Evolutionary conservation across 1,140 invertebrate genomes (phyloP).

Genomic region (Cyphomyrmex costatus): DNA sequence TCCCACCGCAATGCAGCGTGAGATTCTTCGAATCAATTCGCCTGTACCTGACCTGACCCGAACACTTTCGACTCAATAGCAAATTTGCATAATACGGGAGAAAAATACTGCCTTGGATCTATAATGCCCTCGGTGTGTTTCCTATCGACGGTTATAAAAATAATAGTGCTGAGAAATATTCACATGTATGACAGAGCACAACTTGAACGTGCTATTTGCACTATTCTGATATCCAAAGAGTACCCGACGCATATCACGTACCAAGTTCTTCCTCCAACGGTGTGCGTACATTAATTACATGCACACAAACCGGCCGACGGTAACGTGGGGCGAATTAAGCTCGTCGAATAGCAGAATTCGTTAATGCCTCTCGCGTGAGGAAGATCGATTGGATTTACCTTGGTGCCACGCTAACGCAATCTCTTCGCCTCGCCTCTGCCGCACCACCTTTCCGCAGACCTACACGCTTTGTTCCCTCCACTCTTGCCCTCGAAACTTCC

Average conservation of each 20-base stretch:
- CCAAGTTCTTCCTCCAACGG: background rate
- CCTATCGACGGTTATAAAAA: conserved; percentile 15
- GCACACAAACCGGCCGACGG: background rate
- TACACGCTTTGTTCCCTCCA: conserved; percentile 53
- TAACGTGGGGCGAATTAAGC: conserved; percentile 65
- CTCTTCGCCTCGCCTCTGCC: conserved; percentile 34
- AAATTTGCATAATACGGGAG: conserved; percentile 61
- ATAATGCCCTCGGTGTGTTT: conserved; percentile 12
- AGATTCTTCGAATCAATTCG: conserved; percentile 70
- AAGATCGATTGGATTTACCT: conserved; percentile 77
- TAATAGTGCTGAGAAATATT: conserved; percentile 15
- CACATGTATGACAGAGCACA: background rate
- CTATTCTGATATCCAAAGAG: conserved; percentile 8
- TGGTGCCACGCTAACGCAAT: conserved; percentile 71
- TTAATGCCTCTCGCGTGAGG: conserved; percentile 76
- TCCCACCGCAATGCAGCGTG: conserved; percentile 15
- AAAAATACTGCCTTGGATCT: conserved; percentile 41
- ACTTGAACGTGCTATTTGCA: background rate
- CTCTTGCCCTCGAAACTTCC: conserved; percentile 75
- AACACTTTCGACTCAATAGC: conserved; percentile 52
- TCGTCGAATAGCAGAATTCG: conserved; percentile 72
- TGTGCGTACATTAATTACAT: conserved; percentile 62
- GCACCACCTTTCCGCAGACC: conserved; percentile 60
- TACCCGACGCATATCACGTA: conserved; percentile 36
- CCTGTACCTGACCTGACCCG: conserved; percentile 29